phyloP scores from a whole-genome alignment of 2,113 vertebrate genomes.

The Pogonocichla stellata region DNA sequence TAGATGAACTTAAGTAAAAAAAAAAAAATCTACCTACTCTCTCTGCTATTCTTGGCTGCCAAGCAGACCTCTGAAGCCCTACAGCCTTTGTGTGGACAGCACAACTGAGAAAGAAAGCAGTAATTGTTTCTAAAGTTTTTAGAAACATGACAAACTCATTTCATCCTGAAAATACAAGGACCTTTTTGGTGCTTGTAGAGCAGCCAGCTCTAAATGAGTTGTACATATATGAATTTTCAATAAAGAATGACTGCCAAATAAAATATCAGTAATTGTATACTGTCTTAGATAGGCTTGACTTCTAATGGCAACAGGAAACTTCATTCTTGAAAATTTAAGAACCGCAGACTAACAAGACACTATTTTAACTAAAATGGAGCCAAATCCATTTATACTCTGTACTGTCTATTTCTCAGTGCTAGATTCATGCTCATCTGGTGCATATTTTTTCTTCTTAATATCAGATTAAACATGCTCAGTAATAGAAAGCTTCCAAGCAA shows the following conservation, averaged over 20 bases:
- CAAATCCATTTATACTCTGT: neutral
- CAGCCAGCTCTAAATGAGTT: neutral
- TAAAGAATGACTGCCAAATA: neutral
- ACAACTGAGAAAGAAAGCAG: neutral
- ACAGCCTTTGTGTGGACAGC: neutral
- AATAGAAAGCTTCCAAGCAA: constrained; percentile 75
- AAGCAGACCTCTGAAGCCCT: neutral
- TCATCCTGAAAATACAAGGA: neutral
- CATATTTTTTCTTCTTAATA: constrained; percentile 39
- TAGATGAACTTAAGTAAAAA: neutral
- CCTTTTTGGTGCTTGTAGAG: neutral
- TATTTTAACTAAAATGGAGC: neutral
- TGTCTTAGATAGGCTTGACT: neutral
- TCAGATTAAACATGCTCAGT: constrained; percentile 84
- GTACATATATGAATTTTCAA: neutral
- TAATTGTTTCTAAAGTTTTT: neutral
- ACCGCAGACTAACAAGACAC: neutral
- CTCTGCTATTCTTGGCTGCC: neutral
- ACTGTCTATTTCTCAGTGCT: neutral
- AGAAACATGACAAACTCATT: neutral
- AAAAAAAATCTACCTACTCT: neutral
- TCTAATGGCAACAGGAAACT: neutral
- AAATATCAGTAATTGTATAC: neutral
- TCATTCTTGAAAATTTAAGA: neutral
- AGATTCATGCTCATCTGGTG: constrained; percentile 16